phyloP scores from a whole-genome alignment of 1,140 invertebrate genomes.

The Drosophila ogumai region DNA sequence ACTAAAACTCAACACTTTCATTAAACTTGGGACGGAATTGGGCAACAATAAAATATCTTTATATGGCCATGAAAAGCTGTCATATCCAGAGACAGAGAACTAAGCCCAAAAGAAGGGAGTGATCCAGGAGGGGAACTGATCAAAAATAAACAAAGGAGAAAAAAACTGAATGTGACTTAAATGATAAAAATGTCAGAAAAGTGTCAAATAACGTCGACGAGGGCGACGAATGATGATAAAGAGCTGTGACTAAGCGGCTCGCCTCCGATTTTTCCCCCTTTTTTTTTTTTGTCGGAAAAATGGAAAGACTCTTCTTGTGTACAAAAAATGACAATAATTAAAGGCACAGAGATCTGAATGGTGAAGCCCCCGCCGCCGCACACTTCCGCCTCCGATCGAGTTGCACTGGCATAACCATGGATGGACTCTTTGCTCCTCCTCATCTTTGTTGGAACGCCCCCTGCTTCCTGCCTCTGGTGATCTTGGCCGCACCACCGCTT shows the following conservation, averaged over 20 bases:
- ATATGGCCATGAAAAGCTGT: constrained; percentile 60
- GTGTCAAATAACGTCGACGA: constrained; percentile 78
- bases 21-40: constrained; percentile 65
- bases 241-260: constrained; percentile 69
- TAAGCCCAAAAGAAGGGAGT: background rate
- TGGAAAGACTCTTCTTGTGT: constrained; percentile 7
- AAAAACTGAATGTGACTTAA: constrained; percentile 75
- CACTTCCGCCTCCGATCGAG: constrained; percentile 52
- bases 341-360: constrained; percentile 70
- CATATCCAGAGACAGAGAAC: constrained; percentile 38
- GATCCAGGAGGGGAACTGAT: constrained; percentile 12
- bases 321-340: constrained; percentile 78
- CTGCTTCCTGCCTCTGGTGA: constrained; percentile 71
- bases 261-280: constrained; percentile 22
- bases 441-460: constrained; percentile 57
- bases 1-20: constrained; percentile 82
- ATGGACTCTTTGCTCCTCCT: constrained; percentile 8
- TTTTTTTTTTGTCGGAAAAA: background rate
- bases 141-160: constrained; percentile 44
- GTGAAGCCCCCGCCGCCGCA: constrained; percentile 31
- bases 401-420: constrained; percentile 34
- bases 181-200: constrained; percentile 81
- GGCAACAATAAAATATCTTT: constrained; percentile 79
- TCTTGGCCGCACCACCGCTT: constrained; percentile 44
- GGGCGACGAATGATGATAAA: constrained; percentile 82